Conservation (phyloP, 2,113 vertebrate genomes). For the Holacanthus passer region DNA sequence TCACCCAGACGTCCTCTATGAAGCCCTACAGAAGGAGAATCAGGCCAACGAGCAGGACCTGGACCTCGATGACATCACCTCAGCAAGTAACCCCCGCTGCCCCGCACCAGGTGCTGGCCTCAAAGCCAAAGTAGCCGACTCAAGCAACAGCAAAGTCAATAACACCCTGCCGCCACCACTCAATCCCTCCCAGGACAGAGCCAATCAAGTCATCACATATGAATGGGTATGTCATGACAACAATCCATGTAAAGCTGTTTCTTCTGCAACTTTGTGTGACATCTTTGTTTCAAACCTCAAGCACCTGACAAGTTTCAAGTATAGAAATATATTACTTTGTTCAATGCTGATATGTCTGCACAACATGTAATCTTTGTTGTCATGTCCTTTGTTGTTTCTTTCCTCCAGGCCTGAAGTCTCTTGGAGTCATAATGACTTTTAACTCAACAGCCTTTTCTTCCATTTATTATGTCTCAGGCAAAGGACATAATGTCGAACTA, state of each 20-base stretch:
- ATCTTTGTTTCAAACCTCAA: neutral
- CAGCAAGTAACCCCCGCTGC: constrained; percentile 88
- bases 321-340: neutral
- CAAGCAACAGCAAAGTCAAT: constrained; percentile 90
- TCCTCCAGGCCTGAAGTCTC: neutral
- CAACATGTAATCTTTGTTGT: neutral
- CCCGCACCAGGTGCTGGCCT: constrained; percentile 85
- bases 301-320: neutral
- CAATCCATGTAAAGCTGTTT: neutral
- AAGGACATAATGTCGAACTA: constrained; percentile 95
- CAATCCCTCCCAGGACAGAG: constrained; percentile 92
- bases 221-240: constrained; percentile 91
- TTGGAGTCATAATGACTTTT: neutral
- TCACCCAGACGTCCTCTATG: constrained; percentile 97
- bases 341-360: neutral
- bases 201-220: constrained; percentile 97
- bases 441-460: neutral
- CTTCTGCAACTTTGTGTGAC: neutral
- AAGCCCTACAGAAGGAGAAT: constrained; percentile 96
- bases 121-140: constrained; percentile 89
- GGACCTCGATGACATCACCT: constrained; percentile 94
- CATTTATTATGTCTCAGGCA: constrained; percentile 82
- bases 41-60: constrained; percentile 96
- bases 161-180: constrained; percentile 87
- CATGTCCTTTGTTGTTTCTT: neutral